phyloP scores from a whole-genome alignment of 2,797 vertebrate genomes.

The Melanotaenia trifasciata region DNA sequence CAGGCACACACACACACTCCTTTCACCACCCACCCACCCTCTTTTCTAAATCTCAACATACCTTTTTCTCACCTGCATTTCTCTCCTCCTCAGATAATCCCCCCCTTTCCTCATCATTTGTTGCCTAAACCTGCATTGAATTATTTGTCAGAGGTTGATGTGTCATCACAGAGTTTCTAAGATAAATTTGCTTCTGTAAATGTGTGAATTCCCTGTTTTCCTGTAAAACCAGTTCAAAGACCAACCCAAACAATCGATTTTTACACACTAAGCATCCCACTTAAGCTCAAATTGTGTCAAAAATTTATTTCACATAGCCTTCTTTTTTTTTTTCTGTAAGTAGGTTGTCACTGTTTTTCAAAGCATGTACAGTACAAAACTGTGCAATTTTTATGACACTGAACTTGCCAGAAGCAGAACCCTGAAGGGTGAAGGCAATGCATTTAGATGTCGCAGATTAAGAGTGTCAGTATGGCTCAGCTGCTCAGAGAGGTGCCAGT shows the following conservation, averaged over 20 bases:
- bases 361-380: slow-evolving; percentile 23
- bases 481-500: slow-evolving; percentile 10
- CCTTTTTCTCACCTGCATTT: slow-evolving; percentile 38
- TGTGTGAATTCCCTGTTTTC: neutral
- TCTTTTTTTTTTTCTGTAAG: slow-evolving; percentile 5
- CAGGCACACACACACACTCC: slow-evolving; percentile 16
- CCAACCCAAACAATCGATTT: neutral
- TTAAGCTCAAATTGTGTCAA: slow-evolving; percentile 5
- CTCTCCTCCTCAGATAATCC: slow-evolving; percentile 25
- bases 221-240: neutral
- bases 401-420: slow-evolving; percentile 12
- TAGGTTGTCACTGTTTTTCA: slow-evolving; percentile 16
- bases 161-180: slow-evolving; percentile 23
- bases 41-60: slow-evolving; percentile 35
- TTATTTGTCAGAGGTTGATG: slow-evolving; percentile 17
- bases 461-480: slow-evolving; percentile 33
- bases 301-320: slow-evolving; percentile 31
- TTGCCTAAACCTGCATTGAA: slow-evolving; percentile 39
- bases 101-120: slow-evolving; percentile 34
- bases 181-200: slow-evolving; percentile 2
- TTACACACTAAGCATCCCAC: slow-evolving; percentile 1
- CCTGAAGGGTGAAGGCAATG: neutral
- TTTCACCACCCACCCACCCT: slow-evolving; percentile 18
- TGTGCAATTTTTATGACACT: neutral
- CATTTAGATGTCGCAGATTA: slow-evolving; percentile 45